Evolutionary conservation across 1,140 invertebrate species (phyloP).

Genomic region (Nasonia vitripennis): DNA sequence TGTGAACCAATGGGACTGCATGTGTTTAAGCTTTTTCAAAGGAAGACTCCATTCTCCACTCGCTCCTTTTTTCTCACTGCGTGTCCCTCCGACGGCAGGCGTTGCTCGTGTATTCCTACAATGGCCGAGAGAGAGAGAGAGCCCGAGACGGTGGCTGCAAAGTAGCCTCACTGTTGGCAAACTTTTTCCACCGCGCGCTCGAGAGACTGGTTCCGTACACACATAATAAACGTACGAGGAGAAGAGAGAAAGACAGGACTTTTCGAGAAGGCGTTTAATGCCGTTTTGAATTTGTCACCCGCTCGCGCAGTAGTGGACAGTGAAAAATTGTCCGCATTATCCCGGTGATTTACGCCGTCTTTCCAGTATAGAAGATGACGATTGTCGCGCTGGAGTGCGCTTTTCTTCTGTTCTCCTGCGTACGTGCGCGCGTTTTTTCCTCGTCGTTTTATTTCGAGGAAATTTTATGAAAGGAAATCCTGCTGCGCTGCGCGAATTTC

Average conservation of each 20-base stretch:
- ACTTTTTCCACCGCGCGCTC: conserved; percentile 35
- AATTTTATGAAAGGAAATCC: conserved; percentile 51
- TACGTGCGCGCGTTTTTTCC: neutral
- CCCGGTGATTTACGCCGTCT: conserved; percentile 36
- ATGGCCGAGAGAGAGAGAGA: neutral
- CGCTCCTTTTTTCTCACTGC: neutral
- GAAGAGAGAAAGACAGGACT: neutral
- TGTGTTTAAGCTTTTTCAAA: conserved; percentile 7
- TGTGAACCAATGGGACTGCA: conserved; percentile 41
- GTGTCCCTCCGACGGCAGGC: neutral
- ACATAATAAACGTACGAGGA: neutral
- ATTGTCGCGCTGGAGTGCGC: neutral
- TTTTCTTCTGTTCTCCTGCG: neutral
- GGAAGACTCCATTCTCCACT: conserved; percentile 1
- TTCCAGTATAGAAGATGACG: neutral
- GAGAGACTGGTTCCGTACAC: conserved; percentile 32
- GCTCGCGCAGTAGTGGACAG: neutral
- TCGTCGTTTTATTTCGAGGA: conserved; percentile 28
- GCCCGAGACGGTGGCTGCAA: neutral
- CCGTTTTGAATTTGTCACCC: conserved; percentile 49
- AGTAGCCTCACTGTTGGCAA: conserved; percentile 25
- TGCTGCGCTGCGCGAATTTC: conserved; percentile 43
- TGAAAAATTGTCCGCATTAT: conserved; percentile 39
- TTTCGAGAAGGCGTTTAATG: conserved; percentile 46
- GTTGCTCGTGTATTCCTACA: conserved; percentile 31